These are phyloP conservation scores for Aythya baeri DNA, from an alignment of 2,113 vertebrate species.

Conservation along the genomic window DNA sequence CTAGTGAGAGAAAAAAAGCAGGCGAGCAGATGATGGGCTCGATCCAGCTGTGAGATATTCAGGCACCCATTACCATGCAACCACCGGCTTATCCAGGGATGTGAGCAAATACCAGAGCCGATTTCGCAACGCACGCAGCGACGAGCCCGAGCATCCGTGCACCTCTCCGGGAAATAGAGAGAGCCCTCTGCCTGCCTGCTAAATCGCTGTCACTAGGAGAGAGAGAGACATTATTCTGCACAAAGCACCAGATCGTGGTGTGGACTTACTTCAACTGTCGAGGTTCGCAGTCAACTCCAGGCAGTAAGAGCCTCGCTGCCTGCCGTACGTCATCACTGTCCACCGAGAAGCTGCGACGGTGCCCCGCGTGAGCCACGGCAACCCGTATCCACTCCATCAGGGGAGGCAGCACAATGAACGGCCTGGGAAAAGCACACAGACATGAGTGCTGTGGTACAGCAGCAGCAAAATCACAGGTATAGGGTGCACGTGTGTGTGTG, in stretches of 20 bases:
- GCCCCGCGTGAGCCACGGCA: constrained; percentile 91
- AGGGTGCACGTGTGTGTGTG: neutral
- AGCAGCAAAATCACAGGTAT: neutral
- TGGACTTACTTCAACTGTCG: constrained; percentile 91
- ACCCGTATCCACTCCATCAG: constrained; percentile 99
- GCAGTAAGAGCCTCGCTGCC: constrained; percentile 92
- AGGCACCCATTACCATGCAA: constrained; percentile 30
- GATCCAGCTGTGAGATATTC: constrained; percentile 30
- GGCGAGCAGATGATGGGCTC: neutral
- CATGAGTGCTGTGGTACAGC: neutral
- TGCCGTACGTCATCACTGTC: constrained; percentile 98
- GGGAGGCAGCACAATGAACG: constrained; percentile 93
- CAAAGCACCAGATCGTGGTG: neutral
- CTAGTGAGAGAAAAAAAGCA: neutral
- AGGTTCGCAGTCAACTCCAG: constrained; percentile 97
- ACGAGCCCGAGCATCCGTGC: neutral
- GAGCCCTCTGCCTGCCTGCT: constrained; percentile 26
- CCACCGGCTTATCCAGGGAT: neutral
- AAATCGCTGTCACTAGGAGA: neutral
- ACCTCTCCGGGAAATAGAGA: neutral
- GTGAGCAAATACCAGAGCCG: constrained; percentile 20
- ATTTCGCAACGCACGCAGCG: neutral
- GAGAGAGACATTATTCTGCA: neutral
- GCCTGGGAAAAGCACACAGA: constrained; percentile 79
- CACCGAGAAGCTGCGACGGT: constrained; percentile 96